phyloP scores from a whole-genome alignment of 2,113 vertebrate genomes.

The Nesoenas mayeri region DNA sequence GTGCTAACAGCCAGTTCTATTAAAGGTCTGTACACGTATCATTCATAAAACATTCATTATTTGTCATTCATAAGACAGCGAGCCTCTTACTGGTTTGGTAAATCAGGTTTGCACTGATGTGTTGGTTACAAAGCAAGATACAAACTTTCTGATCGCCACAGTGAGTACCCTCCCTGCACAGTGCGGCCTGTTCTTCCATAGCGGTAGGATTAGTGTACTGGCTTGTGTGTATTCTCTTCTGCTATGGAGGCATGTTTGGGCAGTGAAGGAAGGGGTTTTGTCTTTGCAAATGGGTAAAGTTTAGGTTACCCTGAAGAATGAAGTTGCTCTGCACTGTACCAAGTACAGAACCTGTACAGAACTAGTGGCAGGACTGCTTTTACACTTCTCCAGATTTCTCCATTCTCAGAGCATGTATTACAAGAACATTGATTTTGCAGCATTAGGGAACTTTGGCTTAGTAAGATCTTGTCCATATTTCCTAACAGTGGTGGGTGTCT shows the following conservation, averaged over 20 bases:
- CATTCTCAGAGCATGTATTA: neutral
- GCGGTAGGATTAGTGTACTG: neutral
- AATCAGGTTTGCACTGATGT: neutral
- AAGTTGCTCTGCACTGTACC: neutral
- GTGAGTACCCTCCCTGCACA: neutral
- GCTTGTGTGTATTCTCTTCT: neutral
- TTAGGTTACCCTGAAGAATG: neutral
- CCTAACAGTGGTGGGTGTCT: neutral
- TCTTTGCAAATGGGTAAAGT: neutral
- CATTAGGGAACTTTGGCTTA: neutral
- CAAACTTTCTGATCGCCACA: neutral
- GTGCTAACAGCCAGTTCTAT: neutral
- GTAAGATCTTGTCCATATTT: neutral
- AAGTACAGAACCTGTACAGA: neutral
- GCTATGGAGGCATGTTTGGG: neutral
- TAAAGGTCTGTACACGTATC: neutral
- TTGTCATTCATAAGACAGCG: neutral
- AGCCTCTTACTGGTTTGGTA: neutral
- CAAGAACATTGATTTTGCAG: neutral
- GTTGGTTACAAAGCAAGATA: neutral
- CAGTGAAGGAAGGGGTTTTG: neutral
- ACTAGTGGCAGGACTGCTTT: neutral
- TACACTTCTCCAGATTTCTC: neutral
- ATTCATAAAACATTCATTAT: neutral
- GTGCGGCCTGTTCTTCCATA: neutral